Percentiles rank a stretch among this genome's conserved stretches.
phyloP scores from a whole-genome alignment of 2,888 invertebrate species.

The Apotomis capreana region DNA sequence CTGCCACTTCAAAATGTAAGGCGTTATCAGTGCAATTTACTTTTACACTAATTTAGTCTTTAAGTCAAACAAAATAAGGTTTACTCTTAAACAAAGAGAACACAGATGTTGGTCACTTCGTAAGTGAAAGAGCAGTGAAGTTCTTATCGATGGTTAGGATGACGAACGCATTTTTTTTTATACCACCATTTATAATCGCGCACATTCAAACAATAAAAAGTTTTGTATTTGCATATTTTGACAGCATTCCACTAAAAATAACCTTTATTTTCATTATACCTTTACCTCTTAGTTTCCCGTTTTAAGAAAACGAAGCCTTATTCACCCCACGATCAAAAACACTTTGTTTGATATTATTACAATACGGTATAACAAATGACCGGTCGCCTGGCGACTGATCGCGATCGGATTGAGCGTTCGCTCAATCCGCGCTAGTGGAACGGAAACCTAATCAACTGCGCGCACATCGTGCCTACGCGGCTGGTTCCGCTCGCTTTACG shows the following conservation, averaged over 20 bases:
- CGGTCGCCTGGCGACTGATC: neutral
- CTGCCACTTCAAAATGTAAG: no score
- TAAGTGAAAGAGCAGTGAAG: no score
- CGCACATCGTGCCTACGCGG: constrained; percentile 1
- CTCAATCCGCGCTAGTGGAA: constrained; percentile 18
- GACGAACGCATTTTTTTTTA: no score
- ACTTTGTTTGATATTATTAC: constrained; percentile 19
- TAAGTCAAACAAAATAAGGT: no score
- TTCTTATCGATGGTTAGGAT: no score
- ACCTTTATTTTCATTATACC: neutral
- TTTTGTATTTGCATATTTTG: neutral
- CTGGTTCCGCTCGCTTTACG: constrained; percentile 3
- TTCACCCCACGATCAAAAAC: neutral
- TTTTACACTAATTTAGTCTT: no score
- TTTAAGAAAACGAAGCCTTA: constrained; percentile 16
- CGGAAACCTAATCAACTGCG: constrained; percentile 28
- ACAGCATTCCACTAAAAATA: neutral
- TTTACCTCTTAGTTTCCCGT: constrained; percentile 2
- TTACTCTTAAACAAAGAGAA: no score
- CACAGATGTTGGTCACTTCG: no score
- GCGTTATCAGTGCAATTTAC: no score
- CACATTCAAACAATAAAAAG: no score
- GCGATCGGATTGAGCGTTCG: constrained; percentile 7
- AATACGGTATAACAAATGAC: constrained; percentile 1
- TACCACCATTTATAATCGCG: no score